Evolutionary conservation across 2,113 vertebrate genomes (phyloP).

Genomic region (Perca flavescens): DNA sequence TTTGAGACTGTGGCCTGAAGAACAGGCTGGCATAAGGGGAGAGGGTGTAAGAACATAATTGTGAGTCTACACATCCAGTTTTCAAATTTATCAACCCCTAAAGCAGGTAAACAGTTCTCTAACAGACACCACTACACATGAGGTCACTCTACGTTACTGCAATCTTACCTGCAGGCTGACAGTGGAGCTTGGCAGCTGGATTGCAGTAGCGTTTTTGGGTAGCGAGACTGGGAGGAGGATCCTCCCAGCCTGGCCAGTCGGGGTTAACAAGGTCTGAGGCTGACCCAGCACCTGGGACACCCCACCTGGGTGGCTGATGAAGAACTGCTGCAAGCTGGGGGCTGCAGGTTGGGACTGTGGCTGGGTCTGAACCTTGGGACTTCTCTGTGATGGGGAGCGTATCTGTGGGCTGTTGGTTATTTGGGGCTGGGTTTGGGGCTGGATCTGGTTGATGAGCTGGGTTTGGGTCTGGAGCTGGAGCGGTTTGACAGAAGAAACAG

Average conservation of each 20-base stretch:
- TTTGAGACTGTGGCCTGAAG: constrained; percentile 84
- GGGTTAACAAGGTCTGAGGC: constrained; percentile 88
- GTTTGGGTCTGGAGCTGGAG: constrained; percentile 61
- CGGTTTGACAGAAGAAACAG: constrained; percentile 63
- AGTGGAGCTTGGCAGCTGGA: constrained; percentile 90
- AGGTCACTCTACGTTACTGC: no score
- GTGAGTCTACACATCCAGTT: background rate
- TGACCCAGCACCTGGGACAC: constrained; percentile 88
- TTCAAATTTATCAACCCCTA: background rate
- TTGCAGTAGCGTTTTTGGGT: constrained; percentile 85
- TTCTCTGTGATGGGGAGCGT: constrained; percentile 54
- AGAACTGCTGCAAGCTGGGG: constrained; percentile 87
- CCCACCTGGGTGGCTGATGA: constrained; percentile 87
- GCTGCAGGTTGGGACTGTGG: constrained; percentile 43
- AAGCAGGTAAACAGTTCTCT: background rate
- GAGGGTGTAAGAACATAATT: background rate
- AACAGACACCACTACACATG: background rate
- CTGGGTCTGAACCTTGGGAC: constrained; percentile 59
- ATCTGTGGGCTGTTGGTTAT: constrained; percentile 38
- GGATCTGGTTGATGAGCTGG: constrained; percentile 63
- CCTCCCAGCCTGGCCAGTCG: constrained; percentile 87
- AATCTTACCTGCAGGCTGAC: constrained; percentile 89
- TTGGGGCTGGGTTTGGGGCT: constrained; percentile 41
- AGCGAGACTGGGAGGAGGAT: constrained; percentile 93
- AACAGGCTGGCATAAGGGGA: constrained; percentile 53